Evolutionary conservation across 2,888 invertebrate genomes (phyloP), one percentile per base, ranked within the genome.

Genomic region (Resseliella maxima): DNA sequence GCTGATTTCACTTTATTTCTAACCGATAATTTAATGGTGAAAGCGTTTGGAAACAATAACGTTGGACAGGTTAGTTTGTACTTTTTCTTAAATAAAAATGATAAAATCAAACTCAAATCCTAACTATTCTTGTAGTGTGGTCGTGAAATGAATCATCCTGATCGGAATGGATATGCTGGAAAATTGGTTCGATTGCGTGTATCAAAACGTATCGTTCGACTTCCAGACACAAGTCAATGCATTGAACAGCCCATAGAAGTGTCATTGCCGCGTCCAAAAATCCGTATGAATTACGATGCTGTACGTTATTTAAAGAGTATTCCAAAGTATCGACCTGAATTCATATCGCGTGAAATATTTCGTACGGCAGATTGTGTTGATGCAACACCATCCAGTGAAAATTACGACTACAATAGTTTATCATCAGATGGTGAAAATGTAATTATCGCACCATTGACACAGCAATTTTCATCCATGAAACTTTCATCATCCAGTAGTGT

Each of bases 1-100:
- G 90, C 91, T 0, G 91, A 91, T 87, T 91, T 91, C 85, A 91
- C 91, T 6, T 88, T 91, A n/a, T 90, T 91, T 50, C 90, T 91
- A 89, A 90, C 90, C 86, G 90, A 89, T 6, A 90, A 91, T 87
- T 89, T 89, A 86, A 88, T 90, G 86, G 90, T 91, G 0, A 91
- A 91, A 87, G 91, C 91, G 8, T 91, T 91, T 87, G 91, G 91
- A 2, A 91, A 91, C 50, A 91, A 91, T 87, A 90, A 90, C 0
- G 91, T 90, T 88, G 91, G 91, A 12, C 91, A 90, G 88, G 90
- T 89, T 86, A 15, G 59, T 10, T 15, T 50, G 5, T 2, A 59
- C 24, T 18, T 59, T 24, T 59, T n/a, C 27, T 15, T 15, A 59
- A 59, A 59, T 24, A n/a, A n/a, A n/a, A n/a, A n/a, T n/a, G n/a